Evolutionary conservation across 2,113 vertebrate species (phyloP).

Genomic region (Tinamus guttatus): DNA sequence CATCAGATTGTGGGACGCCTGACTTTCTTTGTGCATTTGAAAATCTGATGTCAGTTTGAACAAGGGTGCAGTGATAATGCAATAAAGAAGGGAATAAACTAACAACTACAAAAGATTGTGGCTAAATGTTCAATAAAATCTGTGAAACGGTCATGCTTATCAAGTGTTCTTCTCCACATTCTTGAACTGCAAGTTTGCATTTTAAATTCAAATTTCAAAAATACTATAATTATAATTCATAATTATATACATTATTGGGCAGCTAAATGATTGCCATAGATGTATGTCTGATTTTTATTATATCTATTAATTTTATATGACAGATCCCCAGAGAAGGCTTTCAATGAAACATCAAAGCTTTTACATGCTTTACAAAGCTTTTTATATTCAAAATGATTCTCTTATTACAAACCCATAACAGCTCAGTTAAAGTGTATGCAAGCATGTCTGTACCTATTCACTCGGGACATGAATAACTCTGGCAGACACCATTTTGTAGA

Average conservation of each 20-base stretch:
- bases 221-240: background rate
- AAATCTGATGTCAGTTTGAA: background rate
- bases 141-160: background rate
- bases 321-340: background rate
- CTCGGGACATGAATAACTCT: background rate
- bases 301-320: slow-evolving; percentile 6
- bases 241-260: background rate
- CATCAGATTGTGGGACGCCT: background rate
- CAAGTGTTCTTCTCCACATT: background rate
- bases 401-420: background rate
- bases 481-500: background rate
- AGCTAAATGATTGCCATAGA: background rate
- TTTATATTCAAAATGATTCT: background rate
- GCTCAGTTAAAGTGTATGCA: background rate
- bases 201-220: background rate
- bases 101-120: background rate
- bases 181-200: background rate
- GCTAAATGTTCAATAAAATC: background rate
- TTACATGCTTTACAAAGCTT: too few relatives aligned
- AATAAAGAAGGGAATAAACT: background rate
- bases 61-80: background rate
- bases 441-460: background rate
- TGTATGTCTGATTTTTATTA: background rate
- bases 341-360: slow-evolving; percentile 11
- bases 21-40: background rate